phyloP scores from a whole-genome alignment of 2,888 invertebrate genomes.

The Oxytorus armatus region DNA sequence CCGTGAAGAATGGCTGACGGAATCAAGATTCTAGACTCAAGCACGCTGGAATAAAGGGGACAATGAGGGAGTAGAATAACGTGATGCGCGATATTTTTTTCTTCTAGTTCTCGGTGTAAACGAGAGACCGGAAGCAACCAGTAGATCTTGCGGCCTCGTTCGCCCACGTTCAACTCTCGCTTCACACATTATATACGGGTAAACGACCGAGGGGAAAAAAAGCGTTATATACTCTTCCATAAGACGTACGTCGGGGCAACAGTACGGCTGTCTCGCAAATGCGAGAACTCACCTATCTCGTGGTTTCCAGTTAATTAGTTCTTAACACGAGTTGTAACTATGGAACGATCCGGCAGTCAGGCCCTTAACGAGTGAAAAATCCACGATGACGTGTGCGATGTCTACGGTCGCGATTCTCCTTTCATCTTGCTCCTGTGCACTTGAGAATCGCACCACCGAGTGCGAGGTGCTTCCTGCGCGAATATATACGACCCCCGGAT shows the following conservation, averaged over 20 bases:
- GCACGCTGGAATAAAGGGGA: not conserved
- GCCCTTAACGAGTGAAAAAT: constrained; percentile 75
- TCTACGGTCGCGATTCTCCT: constrained; percentile 44
- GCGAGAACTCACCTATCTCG: constrained; percentile 68
- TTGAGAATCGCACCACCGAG: constrained; percentile 28
- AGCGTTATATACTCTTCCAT: constrained; percentile 42
- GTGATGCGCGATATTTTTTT: constrained; percentile 29
- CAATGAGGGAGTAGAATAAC: constrained; percentile 27
- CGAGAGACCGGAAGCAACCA: constrained; percentile 75
- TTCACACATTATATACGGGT: constrained; percentile 61
- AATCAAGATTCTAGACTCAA: constrained; percentile 9
- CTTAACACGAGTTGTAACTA: constrained; percentile 74
- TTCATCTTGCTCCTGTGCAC: constrained; percentile 26
- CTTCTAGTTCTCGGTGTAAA: constrained; percentile 70
- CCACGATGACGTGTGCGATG: constrained; percentile 65
- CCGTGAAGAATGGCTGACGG: not conserved
- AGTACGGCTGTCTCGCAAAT: constrained; percentile 26
- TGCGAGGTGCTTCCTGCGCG: constrained; percentile 37
- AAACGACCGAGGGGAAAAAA: constrained; percentile 72
- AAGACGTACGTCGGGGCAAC: not conserved
- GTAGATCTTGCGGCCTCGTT: constrained; percentile 69
- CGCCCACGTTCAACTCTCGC: constrained; percentile 53
- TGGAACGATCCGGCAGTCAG: constrained; percentile 71
- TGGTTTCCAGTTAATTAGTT: constrained; percentile 78
- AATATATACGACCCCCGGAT: too few relatives aligned